Conservation (phyloP, 2,113 vertebrate species). For the Brachionichthys hirsutus region DNA sequence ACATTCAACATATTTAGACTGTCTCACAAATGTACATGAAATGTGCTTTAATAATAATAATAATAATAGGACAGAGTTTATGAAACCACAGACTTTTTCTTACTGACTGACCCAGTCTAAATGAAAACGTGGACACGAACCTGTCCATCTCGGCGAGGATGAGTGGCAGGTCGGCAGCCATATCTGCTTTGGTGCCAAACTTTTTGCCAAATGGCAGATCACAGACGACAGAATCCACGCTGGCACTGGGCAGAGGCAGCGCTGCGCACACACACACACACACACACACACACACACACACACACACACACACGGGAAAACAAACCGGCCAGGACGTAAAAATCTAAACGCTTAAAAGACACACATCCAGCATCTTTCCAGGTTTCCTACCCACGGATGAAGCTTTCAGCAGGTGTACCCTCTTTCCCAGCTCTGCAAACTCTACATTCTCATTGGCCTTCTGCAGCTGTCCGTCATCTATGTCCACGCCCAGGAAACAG, state of each 20-base stretch:
- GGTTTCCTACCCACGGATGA: conserved; percentile 81
- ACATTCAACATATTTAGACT: not conserved
- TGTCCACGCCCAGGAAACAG: conserved; percentile 84
- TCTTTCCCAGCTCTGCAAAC: conserved; percentile 74
- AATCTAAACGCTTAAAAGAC: not conserved
- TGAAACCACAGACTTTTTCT: too few relatives aligned
- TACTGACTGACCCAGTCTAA: conserved; percentile 3
- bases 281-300: conserved; percentile 37
- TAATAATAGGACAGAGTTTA: not conserved
- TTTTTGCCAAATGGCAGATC: conserved; percentile 94
- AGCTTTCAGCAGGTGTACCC: conserved; percentile 81
- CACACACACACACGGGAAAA: conserved; percentile 26
- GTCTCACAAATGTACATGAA: not conserved
- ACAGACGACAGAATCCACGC: conserved; percentile 83
- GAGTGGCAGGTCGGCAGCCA: conserved; percentile 71
- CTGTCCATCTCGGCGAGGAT: conserved; percentile 89
- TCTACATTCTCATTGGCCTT: conserved; percentile 81
- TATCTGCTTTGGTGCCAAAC: conserved; percentile 80
- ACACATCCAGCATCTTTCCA: not conserved
- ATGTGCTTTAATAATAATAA: not conserved
- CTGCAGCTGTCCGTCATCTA: conserved; percentile 81
- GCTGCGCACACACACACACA: conserved; percentile 65
- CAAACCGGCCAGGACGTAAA: conserved; percentile 14
- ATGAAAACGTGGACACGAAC: conserved; percentile 59
- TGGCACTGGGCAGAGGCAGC: conserved; percentile 80